phyloP scores from a whole-genome alignment of 2,797 vertebrate genomes.

The Falco berigora region DNA sequence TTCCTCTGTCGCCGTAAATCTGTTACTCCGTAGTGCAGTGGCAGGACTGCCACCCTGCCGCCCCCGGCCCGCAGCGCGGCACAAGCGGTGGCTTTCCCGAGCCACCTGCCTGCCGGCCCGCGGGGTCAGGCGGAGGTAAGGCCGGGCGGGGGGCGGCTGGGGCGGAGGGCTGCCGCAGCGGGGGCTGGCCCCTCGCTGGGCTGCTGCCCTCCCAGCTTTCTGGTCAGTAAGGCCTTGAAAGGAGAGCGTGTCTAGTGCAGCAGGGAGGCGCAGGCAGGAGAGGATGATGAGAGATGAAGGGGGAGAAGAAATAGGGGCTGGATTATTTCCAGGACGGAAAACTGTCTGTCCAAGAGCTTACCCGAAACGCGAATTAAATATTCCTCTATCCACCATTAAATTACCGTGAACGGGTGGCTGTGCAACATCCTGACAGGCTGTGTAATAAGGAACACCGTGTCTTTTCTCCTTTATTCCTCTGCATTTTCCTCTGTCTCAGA shows the following conservation, averaged over 20 bases:
- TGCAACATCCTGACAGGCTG: not conserved
- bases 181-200: constrained; percentile 42
- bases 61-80: not conserved
- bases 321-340: constrained; percentile 20
- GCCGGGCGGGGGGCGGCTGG: not conserved
- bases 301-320: not conserved
- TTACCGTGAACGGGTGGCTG: not conserved
- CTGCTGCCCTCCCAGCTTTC: constrained; percentile 52
- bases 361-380: not conserved
- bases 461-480: not conserved
- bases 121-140: constrained; percentile 28
- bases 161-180: not conserved
- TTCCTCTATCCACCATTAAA: not conserved
- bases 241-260: constrained; percentile 44
- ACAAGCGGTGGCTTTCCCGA: not conserved
- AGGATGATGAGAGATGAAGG: not conserved
- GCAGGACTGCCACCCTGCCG: not conserved
- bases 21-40: not conserved
- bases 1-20: not conserved
- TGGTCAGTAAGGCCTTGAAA: constrained; percentile 64
- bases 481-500: not conserved
- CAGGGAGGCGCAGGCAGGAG: not conserved
- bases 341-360: constrained; percentile 11
- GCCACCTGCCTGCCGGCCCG: not conserved
- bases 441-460: not conserved